Evolutionary conservation across 2,113 vertebrate species (phyloP).

Genomic region (Ariopsis seemanni): DNA sequence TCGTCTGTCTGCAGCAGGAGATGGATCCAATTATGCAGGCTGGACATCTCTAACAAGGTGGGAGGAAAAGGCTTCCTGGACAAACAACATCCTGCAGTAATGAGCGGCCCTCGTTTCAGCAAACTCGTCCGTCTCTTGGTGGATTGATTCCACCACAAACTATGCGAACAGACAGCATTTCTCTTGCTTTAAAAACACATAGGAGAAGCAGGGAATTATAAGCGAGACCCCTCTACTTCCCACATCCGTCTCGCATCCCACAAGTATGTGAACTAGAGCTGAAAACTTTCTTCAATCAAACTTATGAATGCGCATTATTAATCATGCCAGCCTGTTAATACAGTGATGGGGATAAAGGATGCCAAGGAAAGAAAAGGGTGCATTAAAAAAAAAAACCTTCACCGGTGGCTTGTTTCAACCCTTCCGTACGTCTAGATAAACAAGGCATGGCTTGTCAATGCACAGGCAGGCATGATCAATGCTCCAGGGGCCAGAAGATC

Average conservation of each 20-base stretch:
- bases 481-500: slow-evolving; percentile 75
- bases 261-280: slow-evolving; percentile 19
- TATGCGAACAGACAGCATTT: slow-evolving; percentile 53
- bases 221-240: not conserved
- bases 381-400: slow-evolving; percentile 66
- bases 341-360: slow-evolving; percentile 52
- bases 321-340: slow-evolving; percentile 88
- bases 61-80: slow-evolving; percentile 75
- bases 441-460: slow-evolving; percentile 82
- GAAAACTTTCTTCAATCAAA: slow-evolving; percentile 68
- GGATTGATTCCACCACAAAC: slow-evolving; percentile 66
- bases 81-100: slow-evolving; percentile 77
- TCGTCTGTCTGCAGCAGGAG: slow-evolving; percentile 74
- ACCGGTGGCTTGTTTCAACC: slow-evolving; percentile 80
- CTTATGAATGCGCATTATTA: slow-evolving; percentile 88
- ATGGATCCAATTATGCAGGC: slow-evolving; percentile 78
- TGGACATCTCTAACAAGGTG: slow-evolving; percentile 82
- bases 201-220: slow-evolving; percentile 46
- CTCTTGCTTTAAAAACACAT: slow-evolving; percentile 31
- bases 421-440: slow-evolving; percentile 78
- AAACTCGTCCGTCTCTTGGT: slow-evolving; percentile 57
- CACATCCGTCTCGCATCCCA: not conserved
- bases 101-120: slow-evolving; percentile 78
- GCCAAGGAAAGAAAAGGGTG: slow-evolving; percentile 22
- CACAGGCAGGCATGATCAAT: slow-evolving; percentile 74